Conservation (phyloP, 2,888 invertebrate genomes). For the Molanna angustata region DNA sequence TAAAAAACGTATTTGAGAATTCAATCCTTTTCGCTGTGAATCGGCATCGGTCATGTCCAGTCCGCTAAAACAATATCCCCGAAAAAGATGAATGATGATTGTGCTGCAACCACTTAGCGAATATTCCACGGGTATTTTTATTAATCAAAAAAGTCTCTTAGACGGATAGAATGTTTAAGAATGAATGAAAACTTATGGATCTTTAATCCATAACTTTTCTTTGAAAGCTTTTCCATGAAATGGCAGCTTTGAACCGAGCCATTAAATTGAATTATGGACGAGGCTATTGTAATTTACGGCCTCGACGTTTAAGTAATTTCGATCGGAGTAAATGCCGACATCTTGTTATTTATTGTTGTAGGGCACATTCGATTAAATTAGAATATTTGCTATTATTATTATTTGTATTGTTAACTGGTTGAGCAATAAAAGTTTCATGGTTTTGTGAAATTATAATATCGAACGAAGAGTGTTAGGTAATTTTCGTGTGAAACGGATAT, state of each 20-base stretch:
- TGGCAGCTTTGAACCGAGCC: slow-evolving; percentile 15
- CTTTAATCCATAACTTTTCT: slow-evolving; percentile 22
- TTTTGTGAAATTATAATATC: slow-evolving; percentile 1
- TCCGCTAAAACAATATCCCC: too few species aligned
- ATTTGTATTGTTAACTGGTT: neutral
- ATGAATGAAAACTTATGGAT: slow-evolving; percentile 19
- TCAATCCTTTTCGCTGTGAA: too few species aligned
- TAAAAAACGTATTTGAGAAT: too few species aligned
- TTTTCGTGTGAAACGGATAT: too few species aligned
- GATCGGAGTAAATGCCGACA: slow-evolving; percentile 18
- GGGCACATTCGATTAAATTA: slow-evolving; percentile 10
- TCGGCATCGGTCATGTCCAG: too few species aligned
- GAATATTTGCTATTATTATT: slow-evolving; percentile 11
- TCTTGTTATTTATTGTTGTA: slow-evolving; percentile 19
- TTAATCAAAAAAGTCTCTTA: too few species aligned
- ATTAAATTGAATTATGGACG: slow-evolving; percentile 19
- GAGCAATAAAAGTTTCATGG: slow-evolving; percentile 5
- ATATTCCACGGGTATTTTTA: too few species aligned
- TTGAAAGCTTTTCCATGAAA: slow-evolving; percentile 18
- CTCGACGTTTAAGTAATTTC: slow-evolving; percentile 22
- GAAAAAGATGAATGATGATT: too few species aligned
- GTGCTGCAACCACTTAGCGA: too few species aligned
- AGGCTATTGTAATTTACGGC: slow-evolving; percentile 17
- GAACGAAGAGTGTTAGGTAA: too few species aligned
- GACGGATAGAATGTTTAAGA: slow-evolving; percentile 12